Evolutionary conservation across 2,113 vertebrate species (phyloP).

Genomic region (Cathartes aura): DNA sequence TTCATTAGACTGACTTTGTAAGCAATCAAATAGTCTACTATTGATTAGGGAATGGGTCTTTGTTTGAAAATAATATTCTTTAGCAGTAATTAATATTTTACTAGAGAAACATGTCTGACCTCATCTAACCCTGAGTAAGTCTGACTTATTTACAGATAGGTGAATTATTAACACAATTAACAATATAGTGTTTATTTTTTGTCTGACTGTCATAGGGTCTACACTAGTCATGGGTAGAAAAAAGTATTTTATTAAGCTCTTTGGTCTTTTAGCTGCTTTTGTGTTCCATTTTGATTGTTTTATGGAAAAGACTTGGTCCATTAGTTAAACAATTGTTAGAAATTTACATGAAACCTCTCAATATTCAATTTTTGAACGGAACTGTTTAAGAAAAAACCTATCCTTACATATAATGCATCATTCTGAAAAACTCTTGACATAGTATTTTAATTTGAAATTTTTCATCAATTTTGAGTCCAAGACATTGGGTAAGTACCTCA

Average conservation of each 20-base stretch:
- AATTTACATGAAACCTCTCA: neutral
- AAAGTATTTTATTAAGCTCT: neutral
- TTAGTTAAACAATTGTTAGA: neutral
- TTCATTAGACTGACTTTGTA: neutral
- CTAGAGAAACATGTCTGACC: neutral
- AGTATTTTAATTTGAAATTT: constrained; percentile 23
- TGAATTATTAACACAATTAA: constrained; percentile 65
- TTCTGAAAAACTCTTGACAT: neutral
- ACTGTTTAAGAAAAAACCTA: neutral
- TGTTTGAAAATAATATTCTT: constrained; percentile 12
- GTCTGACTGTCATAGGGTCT: neutral
- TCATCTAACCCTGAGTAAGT: constrained; percentile 16
- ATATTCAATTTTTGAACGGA: neutral
- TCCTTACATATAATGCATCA: neutral
- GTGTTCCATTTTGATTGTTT: neutral
- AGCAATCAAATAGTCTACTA: neutral
- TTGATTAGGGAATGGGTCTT: neutral
- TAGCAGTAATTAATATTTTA: constrained; percentile 62
- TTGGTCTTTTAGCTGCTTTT: neutral
- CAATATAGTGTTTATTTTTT: neutral
- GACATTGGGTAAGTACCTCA: neutral
- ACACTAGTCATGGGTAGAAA: neutral
- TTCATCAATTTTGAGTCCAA: neutral
- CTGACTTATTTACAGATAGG: constrained; percentile 24
- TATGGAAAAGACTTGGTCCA: neutral